Percentiles rank a stretch among this genome's conserved stretches.
Conservation (phyloP, 1,140 invertebrate genomes). For the Halictus rubicundus region DNA sequence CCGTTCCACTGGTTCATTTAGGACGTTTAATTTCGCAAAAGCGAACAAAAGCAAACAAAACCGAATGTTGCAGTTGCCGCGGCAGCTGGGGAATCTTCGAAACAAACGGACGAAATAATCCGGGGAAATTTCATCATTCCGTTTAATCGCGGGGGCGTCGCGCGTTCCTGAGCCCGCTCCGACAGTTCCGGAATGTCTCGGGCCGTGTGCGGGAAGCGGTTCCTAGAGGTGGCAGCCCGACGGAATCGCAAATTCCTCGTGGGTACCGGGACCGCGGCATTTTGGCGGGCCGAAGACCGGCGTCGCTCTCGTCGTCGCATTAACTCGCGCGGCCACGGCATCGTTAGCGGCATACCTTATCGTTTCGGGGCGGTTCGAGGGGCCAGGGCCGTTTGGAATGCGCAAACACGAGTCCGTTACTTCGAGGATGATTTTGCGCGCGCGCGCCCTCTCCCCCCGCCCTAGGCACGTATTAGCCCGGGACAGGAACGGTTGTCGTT, state of each 20-base stretch:
- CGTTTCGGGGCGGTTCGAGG: conserved; percentile 57
- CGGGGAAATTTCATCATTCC: conserved; percentile 33
- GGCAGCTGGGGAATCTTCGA: neutral
- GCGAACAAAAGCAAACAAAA: neutral
- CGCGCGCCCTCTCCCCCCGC: neutral
- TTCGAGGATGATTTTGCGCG: conserved; percentile 39
- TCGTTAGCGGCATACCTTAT: conserved; percentile 76
- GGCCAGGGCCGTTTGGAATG: conserved; percentile 64
- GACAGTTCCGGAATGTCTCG: conserved; percentile 43
- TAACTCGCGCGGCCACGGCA: conserved; percentile 69
- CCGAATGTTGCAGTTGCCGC: neutral
- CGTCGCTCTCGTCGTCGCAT: conserved; percentile 63
- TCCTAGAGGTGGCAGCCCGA: neutral
- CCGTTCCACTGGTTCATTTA: too few species aligned
- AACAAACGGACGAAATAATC: conserved; percentile 39
- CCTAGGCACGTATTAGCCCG: conserved; percentile 10
- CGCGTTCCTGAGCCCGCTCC: conserved; percentile 26
- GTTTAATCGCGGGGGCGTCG: conserved; percentile 21
- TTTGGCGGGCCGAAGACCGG: conserved; percentile 38
- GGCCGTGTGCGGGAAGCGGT: conserved; percentile 5
- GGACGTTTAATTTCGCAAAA: neutral
- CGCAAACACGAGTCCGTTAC: conserved; percentile 61
- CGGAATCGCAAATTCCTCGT: conserved; percentile 75
- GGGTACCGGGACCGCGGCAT: conserved; percentile 60
- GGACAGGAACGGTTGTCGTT: conserved; percentile 34